These are phyloP conservation scores for Leguminivora glycinivorella DNA, from an alignment of 1,140 invertebrate species.

Conservation along the genomic window DNA sequence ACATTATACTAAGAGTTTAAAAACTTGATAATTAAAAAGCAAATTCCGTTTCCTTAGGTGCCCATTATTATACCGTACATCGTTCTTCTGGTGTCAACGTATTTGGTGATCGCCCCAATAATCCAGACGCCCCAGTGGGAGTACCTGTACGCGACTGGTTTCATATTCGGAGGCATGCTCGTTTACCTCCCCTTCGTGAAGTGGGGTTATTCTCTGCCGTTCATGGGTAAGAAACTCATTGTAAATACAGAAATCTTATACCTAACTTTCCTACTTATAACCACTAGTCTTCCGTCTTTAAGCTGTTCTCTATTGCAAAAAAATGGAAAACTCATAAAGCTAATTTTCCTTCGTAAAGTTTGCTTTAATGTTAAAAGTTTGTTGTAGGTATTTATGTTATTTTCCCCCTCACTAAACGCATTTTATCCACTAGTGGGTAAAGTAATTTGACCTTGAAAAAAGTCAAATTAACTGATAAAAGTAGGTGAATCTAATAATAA, in stretches of 20 bases:
- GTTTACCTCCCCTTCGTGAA: conserved; percentile 97
- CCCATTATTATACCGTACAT: conserved; percentile 94
- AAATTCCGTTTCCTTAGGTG: conserved; percentile 81
- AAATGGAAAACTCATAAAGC: neutral
- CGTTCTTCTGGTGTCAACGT: conserved; percentile 92
- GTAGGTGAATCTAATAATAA: no score
- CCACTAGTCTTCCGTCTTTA: neutral
- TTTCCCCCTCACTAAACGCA: no score
- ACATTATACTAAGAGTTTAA: no score
- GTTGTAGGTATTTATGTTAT: no score
- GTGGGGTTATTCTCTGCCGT: conserved; percentile 88
- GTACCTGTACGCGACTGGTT: conserved; percentile 93
- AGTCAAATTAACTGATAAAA: no score
- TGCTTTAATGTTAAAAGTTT: no score
- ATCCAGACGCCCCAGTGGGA: conserved; percentile 94
- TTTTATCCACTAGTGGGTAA: no score
- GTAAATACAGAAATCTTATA: neutral
- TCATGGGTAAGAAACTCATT: conserved; percentile 85
- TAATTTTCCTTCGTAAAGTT: no score
- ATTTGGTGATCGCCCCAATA: conserved; percentile 95
- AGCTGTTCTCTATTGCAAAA: neutral
- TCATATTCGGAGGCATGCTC: conserved; percentile 92
- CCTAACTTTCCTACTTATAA: neutral
- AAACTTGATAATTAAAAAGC: conserved; percentile 21
- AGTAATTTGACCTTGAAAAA: no score